These are phyloP conservation scores for Paramisgurnus dabryanus DNA, from an alignment of 2,113 vertebrate species.

Conservation along the genomic window DNA sequence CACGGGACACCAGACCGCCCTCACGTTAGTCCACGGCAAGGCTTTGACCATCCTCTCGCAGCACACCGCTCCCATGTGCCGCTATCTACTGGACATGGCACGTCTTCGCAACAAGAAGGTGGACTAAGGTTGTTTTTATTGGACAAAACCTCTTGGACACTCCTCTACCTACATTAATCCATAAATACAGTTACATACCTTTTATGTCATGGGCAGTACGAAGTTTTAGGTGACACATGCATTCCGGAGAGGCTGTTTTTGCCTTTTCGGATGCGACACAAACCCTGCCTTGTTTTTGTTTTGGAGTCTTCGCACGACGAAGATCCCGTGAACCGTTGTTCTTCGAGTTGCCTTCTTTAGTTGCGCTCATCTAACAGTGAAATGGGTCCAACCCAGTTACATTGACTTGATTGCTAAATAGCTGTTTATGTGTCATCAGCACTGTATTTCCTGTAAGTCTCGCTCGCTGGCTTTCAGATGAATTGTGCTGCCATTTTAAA, in stretches of 20 bases:
- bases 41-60: constrained; percentile 84
- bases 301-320: constrained; percentile 25
- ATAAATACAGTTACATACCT: constrained; percentile 4
- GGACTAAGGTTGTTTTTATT: constrained; percentile 73
- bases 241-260: background rate
- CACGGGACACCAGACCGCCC: constrained; percentile 91
- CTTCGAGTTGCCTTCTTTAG: constrained; percentile 62
- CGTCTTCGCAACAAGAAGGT: constrained; percentile 90
- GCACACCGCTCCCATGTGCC: constrained; percentile 75
- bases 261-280: background rate
- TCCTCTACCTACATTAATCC: background rate
- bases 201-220: background rate
- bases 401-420: background rate
- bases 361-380: constrained; percentile 40
- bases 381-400: constrained; percentile 8
- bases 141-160: background rate
- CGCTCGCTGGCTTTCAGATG: constrained; percentile 19
- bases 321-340: constrained; percentile 39
- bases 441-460: constrained; percentile 22
- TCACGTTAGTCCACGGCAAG: constrained; percentile 95
- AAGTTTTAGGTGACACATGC: background rate
- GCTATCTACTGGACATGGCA: constrained; percentile 78
- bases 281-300: constrained; percentile 19
- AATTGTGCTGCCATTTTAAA: constrained; percentile 56
- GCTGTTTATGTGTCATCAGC: constrained; percentile 21